Base-by-base conservation (phyloP, 2,888 invertebrate species). In the Diarsia mendica region DNA sequence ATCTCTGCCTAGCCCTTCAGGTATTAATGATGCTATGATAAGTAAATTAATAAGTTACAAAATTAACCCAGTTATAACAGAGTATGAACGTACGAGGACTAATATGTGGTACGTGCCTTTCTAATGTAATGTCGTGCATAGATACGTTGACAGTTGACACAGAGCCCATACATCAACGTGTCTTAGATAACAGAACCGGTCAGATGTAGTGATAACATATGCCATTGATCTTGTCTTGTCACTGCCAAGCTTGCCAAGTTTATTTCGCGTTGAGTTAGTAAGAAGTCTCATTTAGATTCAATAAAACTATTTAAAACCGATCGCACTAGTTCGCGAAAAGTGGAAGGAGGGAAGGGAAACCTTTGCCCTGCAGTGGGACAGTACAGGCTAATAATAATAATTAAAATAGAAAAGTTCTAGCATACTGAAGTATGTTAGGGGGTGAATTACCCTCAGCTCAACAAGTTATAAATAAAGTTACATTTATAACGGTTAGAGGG, bases 141-240 rank as follows among this genome's bases (percentile, higher is more conserved):
- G 28, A 18, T 28, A 28, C 58, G 15, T 13, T 23, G 11, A 69
- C 44, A 55, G 15, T 13, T 23, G 11, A 69, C 44, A 55, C 23
- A 20, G 39, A 39, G 6, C 48, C 13, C 61, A 64, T 55, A 9
- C 51, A 60, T 70, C 75, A 67, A 44, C 18, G 53, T 75, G 63
- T 48, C 46, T 44, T 1, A 46, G 63, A 64, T 39, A 77, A 8
- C 65, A 20, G 18, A 18, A 18, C 61, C 46, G 44, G 44, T 28
- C 67, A 49, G 67, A 51, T 28, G 23, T 9, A 65, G 18, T 46
- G 64, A 65, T 64, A 65, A 72, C 72, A 58, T n/a, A 10, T 60
- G 44, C 58, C 49, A 51, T 65, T 70, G 53, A 77, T 77, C 49
- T 58, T 65, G 68, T 77, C 49, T 65, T 65, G 68, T 49, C 67